Evolutionary conservation across 2,888 invertebrate genomes (phyloP).

Genomic region (Synanthedon formicaeformis): DNA sequence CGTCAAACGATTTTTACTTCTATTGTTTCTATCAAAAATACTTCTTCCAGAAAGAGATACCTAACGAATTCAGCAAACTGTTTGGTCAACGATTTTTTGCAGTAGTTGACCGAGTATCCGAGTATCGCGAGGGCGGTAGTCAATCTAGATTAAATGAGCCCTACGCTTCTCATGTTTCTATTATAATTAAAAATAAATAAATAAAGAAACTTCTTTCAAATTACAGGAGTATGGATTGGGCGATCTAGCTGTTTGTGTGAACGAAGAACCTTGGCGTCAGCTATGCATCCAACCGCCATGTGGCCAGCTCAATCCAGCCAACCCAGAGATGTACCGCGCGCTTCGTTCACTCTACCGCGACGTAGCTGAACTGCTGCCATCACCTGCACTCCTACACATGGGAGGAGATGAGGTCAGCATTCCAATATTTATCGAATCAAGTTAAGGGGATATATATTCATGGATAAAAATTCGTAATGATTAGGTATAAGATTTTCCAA

Average conservation of each 20-base stretch:
- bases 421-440: slow-evolving; percentile 4
- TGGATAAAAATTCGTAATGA: background rate
- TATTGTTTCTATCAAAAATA: too few species aligned
- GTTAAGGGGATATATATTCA: background rate
- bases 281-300: slow-evolving; percentile 87
- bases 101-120: too few species aligned
- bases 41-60: too few species aligned
- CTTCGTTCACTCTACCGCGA: slow-evolving; percentile 78
- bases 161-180: too few species aligned
- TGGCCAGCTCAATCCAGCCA: slow-evolving; percentile 85
- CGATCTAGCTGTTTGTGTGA: slow-evolving; percentile 77
- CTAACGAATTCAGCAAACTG: too few species aligned
- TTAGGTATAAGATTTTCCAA: too few species aligned
- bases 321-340: slow-evolving; percentile 76
- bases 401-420: slow-evolving; percentile 84
- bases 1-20: too few species aligned
- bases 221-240: slow-evolving; percentile 68
- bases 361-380: slow-evolving; percentile 69
- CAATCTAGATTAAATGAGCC: too few species aligned
- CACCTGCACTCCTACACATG: slow-evolving; percentile 78
- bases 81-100: too few species aligned
- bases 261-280: slow-evolving; percentile 76
- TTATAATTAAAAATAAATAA: too few species aligned
- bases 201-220: too few species aligned
- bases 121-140: too few species aligned